Percentiles rank a stretch among this genome's conserved stretches.
phyloP scores from a whole-genome alignment of 1,140 invertebrate species.

The Nixonia krombeini region DNA sequence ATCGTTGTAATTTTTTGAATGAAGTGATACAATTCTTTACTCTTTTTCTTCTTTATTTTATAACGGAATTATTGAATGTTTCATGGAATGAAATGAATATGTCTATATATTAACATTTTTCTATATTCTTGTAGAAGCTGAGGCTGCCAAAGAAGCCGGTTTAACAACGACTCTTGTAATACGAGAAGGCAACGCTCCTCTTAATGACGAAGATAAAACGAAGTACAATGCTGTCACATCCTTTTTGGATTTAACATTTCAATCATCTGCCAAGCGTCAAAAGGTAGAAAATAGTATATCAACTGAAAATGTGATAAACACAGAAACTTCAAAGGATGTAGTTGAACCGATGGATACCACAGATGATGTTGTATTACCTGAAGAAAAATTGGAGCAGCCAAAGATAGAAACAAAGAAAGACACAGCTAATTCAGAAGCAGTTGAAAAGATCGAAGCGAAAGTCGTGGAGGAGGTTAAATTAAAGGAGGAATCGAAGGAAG shows the following conservation, averaged over 20 bases:
- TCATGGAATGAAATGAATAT: too few relatives aligned
- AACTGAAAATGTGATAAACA: slow-evolving; percentile 35
- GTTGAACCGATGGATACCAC: slow-evolving; percentile 59
- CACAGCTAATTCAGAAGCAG: slow-evolving; percentile 27
- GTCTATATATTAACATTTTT: too few relatives aligned
- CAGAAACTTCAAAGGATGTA: slow-evolving; percentile 20
- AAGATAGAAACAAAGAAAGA: slow-evolving; percentile 18
- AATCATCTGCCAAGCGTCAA: slow-evolving; percentile 60
- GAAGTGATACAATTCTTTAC: too few relatives aligned
- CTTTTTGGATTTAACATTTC: slow-evolving; percentile 71
- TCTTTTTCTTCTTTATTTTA: too few relatives aligned
- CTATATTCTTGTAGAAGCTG: slow-evolving; percentile 79
- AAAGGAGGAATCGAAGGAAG: slow-evolving; percentile 10
- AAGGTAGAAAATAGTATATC: slow-evolving; percentile 55
- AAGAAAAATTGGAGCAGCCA: slow-evolving; percentile 20
- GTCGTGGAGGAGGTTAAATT: neutral
- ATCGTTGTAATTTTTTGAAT: too few relatives aligned
- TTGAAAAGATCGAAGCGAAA: slow-evolving; percentile 4
- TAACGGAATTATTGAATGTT: too few relatives aligned
- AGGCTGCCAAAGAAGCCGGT: slow-evolving; percentile 83
- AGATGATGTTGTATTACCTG: slow-evolving; percentile 52
- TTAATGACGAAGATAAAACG: slow-evolving; percentile 75
- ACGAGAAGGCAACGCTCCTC: slow-evolving; percentile 82
- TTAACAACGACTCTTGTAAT: slow-evolving; percentile 78
- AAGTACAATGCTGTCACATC: slow-evolving; percentile 75